Percentiles rank a stretch among this genome's conserved stretches.
Evolutionary conservation across 2,797 vertebrate species (phyloP).

Genomic region (Gephyroberyx darwinii): DNA sequence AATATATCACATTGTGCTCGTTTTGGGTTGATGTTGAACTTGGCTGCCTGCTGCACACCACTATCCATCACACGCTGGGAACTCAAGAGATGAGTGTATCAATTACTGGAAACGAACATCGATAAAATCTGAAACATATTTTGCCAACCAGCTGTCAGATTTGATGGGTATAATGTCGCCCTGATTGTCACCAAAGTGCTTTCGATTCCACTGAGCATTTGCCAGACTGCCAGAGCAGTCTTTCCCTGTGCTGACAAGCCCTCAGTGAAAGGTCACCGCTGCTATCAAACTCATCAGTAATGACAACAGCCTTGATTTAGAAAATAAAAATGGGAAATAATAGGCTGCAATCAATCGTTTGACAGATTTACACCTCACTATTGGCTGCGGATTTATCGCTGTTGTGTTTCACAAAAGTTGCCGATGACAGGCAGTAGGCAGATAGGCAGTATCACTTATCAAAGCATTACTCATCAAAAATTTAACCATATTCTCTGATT

Average conservation of each 20-base stretch:
- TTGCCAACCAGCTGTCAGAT: not conserved
- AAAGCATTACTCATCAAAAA: not conserved
- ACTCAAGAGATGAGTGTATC: not conserved
- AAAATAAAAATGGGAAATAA: slow-evolving; percentile 16
- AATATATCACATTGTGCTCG: not conserved
- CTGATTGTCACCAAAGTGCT: slow-evolving; percentile 1
- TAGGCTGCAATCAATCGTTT: not conserved
- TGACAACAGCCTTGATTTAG: slow-evolving; percentile 18
- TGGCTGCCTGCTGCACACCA: not conserved
- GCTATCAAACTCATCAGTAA: slow-evolving; percentile 14
- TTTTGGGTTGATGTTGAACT: not conserved
- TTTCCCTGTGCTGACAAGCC: slow-evolving; percentile 1
- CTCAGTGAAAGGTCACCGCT: not conserved
- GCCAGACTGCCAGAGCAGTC: not conserved
- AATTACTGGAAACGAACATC: not conserved
- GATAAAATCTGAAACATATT: not conserved
- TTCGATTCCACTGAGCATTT: slow-evolving; percentile 4
- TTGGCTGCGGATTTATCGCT: slow-evolving; percentile 17
- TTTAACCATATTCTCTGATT: not conserved
- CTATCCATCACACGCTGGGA: too few species aligned
- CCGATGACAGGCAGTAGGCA: too few species aligned
- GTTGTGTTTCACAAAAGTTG: slow-evolving; percentile 12
- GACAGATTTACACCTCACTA: slow-evolving; percentile 5
- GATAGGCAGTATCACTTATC: not conserved
- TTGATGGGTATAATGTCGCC: not conserved